Percentiles rank a stretch among this genome's conserved stretches.
Evolutionary conservation across 2,888 invertebrate genomes (phyloP).

Genomic region (Parochlus steinenii): DNA sequence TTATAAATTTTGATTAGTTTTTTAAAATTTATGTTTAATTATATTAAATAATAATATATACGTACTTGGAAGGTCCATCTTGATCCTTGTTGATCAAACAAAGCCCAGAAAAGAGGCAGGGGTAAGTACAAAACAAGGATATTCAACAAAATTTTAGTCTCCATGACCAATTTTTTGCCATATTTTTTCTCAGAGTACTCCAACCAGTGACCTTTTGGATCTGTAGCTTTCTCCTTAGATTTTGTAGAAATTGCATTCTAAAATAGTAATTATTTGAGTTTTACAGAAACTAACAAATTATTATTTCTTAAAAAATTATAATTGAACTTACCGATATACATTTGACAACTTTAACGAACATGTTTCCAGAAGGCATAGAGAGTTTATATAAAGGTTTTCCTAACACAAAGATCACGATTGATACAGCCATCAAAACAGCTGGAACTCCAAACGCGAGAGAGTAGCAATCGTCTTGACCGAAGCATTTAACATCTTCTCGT

Average conservation of each 20-base stretch:
- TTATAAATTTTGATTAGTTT: no score
- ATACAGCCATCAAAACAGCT: constrained; percentile 65
- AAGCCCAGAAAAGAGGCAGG: constrained; percentile 88
- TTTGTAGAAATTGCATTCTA: constrained; percentile 21
- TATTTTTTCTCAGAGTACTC: constrained; percentile 75
- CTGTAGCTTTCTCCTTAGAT: constrained; percentile 28
- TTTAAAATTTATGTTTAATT: no score
- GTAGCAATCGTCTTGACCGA: constrained; percentile 59
- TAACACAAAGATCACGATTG: constrained; percentile 63
- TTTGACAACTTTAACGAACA: constrained; percentile 56
- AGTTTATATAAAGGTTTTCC: constrained; percentile 65
- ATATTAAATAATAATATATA: no score
- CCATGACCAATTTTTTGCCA: constrained; percentile 51
- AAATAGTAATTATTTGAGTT: background rate
- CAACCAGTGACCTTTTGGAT: constrained; percentile 63
- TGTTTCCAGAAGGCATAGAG: constrained; percentile 64
- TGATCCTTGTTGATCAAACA: constrained; percentile 91
- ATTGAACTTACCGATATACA: constrained; percentile 55
- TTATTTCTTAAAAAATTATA: background rate
- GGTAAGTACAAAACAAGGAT: constrained; percentile 76
- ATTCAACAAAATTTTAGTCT: constrained; percentile 57
- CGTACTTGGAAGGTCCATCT: constrained; percentile 88
- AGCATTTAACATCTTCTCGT: constrained; percentile 61
- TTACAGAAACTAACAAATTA: background rate
- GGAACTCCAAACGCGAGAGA: constrained; percentile 82